Evolutionary conservation across 1,140 invertebrate genomes (phyloP).

Genomic region (Zaprionus lachaisei): DNA sequence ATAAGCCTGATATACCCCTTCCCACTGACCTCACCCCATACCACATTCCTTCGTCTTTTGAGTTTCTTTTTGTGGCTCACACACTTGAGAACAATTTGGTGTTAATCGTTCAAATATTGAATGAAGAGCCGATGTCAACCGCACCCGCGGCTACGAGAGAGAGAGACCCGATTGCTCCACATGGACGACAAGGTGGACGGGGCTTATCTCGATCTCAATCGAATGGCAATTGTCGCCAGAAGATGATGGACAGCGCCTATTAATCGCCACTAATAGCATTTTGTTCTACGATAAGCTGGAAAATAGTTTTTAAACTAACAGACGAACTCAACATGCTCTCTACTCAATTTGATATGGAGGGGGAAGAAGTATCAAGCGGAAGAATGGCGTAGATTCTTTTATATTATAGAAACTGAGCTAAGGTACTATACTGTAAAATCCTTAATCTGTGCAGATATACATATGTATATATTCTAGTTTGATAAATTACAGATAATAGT

Average conservation of each 20-base stretch:
- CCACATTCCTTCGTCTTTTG: background rate
- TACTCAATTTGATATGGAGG: background rate
- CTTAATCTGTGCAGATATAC: no score
- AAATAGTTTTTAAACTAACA: slow-evolving; percentile 29
- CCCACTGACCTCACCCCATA: no score
- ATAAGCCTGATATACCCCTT: slow-evolving; percentile 48
- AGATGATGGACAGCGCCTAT: slow-evolving; percentile 82
- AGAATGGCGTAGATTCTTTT: no score
- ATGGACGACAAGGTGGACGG: slow-evolving; percentile 43
- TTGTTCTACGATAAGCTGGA: slow-evolving; percentile 66
- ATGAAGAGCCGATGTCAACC: slow-evolving; percentile 36
- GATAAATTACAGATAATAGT: no score
- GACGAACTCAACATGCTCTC: slow-evolving; percentile 42
- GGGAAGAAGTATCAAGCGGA: no score
- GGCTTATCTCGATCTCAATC: slow-evolving; percentile 66
- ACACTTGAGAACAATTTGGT: slow-evolving; percentile 51
- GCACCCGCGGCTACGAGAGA: background rate
- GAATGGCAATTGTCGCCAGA: slow-evolving; percentile 68
- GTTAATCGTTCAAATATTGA: slow-evolving; percentile 67
- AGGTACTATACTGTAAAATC: no score
- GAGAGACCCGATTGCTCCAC: slow-evolving; percentile 13
- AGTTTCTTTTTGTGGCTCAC: background rate
- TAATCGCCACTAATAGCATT: slow-evolving; percentile 83
- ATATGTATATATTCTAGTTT: no score
- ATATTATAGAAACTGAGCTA: no score